A percentile compares a stretch with the other conserved stretches of the same genome.
These are phyloP conservation scores for Xerus rutilus DNA, from an alignment of 2,797 vertebrate species.

Conservation along the genomic window DNA sequence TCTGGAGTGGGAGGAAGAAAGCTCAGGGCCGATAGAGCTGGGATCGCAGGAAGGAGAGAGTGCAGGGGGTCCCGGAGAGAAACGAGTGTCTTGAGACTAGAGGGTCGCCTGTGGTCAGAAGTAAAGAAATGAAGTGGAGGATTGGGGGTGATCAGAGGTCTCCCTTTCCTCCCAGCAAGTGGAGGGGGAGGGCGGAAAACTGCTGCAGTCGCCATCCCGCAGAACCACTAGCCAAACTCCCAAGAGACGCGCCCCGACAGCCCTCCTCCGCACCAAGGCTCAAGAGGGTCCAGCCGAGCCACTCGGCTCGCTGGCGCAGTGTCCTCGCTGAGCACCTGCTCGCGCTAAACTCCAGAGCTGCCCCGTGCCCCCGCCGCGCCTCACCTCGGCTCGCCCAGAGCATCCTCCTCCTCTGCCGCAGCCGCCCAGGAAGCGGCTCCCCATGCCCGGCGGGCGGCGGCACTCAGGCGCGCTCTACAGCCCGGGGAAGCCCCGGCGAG, in stretches of 20 bases:
- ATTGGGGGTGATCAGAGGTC: not conserved
- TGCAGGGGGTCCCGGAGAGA: not conserved
- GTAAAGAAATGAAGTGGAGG: not conserved
- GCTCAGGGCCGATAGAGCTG: not conserved
- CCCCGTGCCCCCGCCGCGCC: slow-evolving; percentile 71
- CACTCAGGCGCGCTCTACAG: slow-evolving; percentile 77
- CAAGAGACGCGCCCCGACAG: not conserved
- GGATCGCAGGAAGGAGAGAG: not conserved
- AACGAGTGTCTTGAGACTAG: not conserved
- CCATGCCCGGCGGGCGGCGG: slow-evolving; percentile 81
- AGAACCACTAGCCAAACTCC: slow-evolving; percentile 55
- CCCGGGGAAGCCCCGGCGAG: slow-evolving; percentile 80
- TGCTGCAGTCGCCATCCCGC: slow-evolving; percentile 39
- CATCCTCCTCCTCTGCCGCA: slow-evolving; percentile 73
- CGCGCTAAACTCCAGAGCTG: slow-evolving; percentile 57
- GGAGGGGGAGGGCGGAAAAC: not conserved
- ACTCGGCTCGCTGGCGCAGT: slow-evolving; percentile 59
- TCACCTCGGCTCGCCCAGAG: slow-evolving; percentile 81
- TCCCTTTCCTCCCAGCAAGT: not conserved
- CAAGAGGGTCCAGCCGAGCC: slow-evolving; percentile 73
- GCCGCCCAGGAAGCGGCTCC: slow-evolving; percentile 79
- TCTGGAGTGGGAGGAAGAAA: not conserved
- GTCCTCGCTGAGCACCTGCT: slow-evolving; percentile 73
- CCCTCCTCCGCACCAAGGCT: slow-evolving; percentile 68
- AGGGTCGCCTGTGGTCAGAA: not conserved